A percentile compares a stretch with the other conserved stretches of the same genome.
phyloP scores from a whole-genome alignment of 92 coral and sea anemone species.

The Parazoanthus atlanticus region DNA sequence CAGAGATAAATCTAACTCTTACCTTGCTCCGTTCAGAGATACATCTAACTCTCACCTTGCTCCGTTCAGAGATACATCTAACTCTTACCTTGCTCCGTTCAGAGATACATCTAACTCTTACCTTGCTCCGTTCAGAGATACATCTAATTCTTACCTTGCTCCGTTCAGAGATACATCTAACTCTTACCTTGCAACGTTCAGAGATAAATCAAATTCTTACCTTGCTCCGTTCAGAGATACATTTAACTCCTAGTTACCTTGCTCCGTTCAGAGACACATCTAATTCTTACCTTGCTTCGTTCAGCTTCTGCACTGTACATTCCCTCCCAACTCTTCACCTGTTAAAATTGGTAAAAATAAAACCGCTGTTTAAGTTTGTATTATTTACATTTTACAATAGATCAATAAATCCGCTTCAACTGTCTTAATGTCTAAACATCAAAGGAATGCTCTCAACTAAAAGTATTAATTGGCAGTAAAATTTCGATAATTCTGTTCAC shows the following conservation, averaged over 20 bases:
- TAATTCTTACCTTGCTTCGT: conserved; percentile 73
- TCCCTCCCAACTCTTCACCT: conserved; percentile 92
- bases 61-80: background rate
- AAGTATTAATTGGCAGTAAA: no score
- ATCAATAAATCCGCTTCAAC: no score
- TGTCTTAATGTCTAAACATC: background rate
- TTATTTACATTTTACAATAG: background rate
- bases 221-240: conserved; percentile 63
- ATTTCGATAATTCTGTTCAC: no score
- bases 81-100: background rate
- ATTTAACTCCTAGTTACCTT: background rate
- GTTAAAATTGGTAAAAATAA: background rate
- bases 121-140: background rate
- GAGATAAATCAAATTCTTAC: conserved; percentile 41
- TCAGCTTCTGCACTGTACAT: conserved; percentile 93
- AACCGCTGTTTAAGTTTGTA: background rate
- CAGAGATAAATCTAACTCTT: background rate
- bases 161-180: conserved; percentile 46
- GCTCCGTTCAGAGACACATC: background rate
- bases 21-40: conserved; percentile 77
- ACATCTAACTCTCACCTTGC: background rate
- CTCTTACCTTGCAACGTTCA: background rate
- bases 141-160: conserved; percentile 61
- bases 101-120: background rate
- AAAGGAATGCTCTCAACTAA: background rate